A percentile compares a stretch with the other conserved stretches of the same genome.
These are phyloP conservation scores for Monochamus saltuarius DNA, from an alignment of 1,140 invertebrate species.

Conservation along the genomic window DNA sequence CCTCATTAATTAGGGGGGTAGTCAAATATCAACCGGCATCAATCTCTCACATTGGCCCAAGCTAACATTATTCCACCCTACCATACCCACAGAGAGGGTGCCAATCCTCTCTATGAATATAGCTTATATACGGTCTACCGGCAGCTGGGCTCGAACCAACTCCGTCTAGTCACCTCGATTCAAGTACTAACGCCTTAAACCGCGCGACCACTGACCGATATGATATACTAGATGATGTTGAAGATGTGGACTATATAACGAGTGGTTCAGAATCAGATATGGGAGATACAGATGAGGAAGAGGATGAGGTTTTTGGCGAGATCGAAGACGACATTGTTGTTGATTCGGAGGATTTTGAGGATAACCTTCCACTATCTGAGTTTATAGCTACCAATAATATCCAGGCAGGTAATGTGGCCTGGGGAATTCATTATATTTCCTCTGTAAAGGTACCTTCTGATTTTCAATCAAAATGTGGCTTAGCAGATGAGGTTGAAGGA, in stretches of 20 bases:
- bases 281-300: slow-evolving; percentile 3
- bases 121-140: no score
- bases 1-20: no score
- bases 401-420: neutral
- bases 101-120: no score
- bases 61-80: no score
- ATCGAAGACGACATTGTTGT: slow-evolving; percentile 2
- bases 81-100: no score
- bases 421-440: neutral
- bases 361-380: neutral
- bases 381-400: slow-evolving; percentile 1
- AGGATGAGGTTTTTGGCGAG: slow-evolving; percentile 1
- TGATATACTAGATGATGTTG: slow-evolving; percentile 12
- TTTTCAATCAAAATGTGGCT: no score
- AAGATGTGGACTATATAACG: slow-evolving; percentile 10
- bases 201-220: no score
- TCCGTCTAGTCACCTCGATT: no score
- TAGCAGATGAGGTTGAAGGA: neutral
- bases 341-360: slow-evolving; percentile 5
- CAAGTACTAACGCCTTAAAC: no score
- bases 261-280: slow-evolving; percentile 14
- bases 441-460: neutral
- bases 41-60: no score
- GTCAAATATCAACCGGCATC: no score
- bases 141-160: no score